Evolutionary conservation across 2,113 vertebrate species (phyloP).

Genomic region (Lonchura striata): DNA sequence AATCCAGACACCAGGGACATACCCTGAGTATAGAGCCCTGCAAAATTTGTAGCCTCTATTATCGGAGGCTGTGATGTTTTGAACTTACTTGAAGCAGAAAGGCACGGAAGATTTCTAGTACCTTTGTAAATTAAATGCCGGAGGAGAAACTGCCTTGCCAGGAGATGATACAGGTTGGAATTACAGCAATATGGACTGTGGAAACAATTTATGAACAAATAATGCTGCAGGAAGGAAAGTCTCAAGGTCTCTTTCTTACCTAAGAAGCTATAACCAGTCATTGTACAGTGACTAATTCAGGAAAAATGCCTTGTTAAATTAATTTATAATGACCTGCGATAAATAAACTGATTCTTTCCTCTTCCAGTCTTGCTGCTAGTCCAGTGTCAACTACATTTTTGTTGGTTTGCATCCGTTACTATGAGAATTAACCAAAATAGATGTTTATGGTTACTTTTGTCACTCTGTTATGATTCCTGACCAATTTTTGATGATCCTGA

Average conservation of each 20-base stretch:
- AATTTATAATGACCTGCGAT: neutral
- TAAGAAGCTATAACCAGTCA: neutral
- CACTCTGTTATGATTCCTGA: neutral
- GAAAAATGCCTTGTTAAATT: neutral
- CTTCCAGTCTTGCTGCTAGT: neutral
- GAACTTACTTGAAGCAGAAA: neutral
- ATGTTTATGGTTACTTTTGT: neutral
- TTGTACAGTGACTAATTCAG: neutral
- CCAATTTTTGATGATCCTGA: neutral
- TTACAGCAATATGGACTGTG: neutral
- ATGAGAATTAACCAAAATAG: neutral
- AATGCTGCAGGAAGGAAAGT: neutral
- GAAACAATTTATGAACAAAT: neutral
- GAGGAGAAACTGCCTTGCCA: neutral
- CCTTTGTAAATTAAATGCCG: neutral
- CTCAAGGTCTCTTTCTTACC: neutral
- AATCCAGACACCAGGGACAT: neutral
- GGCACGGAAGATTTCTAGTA: neutral
- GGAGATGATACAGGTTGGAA: neutral
- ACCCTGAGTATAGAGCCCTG: neutral
- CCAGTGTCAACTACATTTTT: neutral
- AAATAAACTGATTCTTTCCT: neutral
- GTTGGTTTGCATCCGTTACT: neutral
- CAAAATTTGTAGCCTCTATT: neutral
- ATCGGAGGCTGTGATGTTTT: neutral